Percentiles rank a stretch among this genome's conserved stretches.
These are phyloP conservation scores for Bombus superbus DNA, from an alignment of 1,140 invertebrate species.

Conservation along the genomic window DNA sequence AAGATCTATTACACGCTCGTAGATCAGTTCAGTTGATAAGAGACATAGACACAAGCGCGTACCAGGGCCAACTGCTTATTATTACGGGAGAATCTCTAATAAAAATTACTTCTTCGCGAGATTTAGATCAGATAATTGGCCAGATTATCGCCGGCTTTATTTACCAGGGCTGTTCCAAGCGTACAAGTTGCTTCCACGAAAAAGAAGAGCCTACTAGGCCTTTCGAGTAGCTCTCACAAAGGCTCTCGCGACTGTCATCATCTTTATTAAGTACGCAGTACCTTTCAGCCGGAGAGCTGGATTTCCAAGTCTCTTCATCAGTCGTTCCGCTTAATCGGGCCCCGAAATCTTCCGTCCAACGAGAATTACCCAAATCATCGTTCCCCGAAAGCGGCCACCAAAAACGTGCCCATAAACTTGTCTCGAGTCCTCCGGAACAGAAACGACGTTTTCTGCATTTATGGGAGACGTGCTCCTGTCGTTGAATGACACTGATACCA, in stretches of 20 bases:
- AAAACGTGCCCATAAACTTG: constrained; percentile 54
- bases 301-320: constrained; percentile 45
- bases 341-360: constrained; percentile 42
- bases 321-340: constrained; percentile 55
- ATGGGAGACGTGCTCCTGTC: constrained; percentile 41
- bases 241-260: constrained; percentile 31
- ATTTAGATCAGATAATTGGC: constrained; percentile 27
- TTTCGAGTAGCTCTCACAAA: constrained; percentile 25
- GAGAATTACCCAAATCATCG: constrained; percentile 57
- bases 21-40: neutral
- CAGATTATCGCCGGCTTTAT: constrained; percentile 12
- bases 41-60: neutral
- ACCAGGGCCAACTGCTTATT: neutral
- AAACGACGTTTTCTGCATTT: constrained; percentile 38
- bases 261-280: constrained; percentile 50
- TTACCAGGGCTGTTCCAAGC: neutral
- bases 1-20: neutral
- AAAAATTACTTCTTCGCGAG: constrained; percentile 18
- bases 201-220: constrained; percentile 16
- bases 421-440: constrained; percentile 8
- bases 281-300: constrained; percentile 32
- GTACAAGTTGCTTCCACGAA: constrained; percentile 1
- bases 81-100: constrained; percentile 10
- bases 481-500: constrained; percentile 25
- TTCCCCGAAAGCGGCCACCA: constrained; percentile 53